phyloP scores from a whole-genome alignment of 2,113 vertebrate species.

The human region DNA sequence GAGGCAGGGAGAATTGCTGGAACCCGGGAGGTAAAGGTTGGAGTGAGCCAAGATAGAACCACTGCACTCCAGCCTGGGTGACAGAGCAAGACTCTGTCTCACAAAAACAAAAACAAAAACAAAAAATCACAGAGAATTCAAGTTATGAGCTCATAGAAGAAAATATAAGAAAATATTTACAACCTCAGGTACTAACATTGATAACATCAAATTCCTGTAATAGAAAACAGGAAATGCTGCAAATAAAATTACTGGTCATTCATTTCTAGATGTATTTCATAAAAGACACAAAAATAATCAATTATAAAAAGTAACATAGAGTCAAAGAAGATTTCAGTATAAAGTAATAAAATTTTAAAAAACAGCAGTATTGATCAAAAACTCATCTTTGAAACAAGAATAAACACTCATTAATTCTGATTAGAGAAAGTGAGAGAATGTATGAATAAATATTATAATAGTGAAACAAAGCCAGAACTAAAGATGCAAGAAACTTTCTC shows the following conservation, averaged over 20 bases:
- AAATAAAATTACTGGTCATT: neutral
- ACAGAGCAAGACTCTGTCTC: too few species aligned
- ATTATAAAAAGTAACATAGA: neutral
- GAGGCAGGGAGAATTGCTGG: too few species aligned
- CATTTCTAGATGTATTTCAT: neutral
- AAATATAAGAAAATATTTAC: neutral
- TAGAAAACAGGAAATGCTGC: neutral
- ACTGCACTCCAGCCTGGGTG: too few species aligned
- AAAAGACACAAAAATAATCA: neutral
- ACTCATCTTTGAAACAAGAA: neutral
- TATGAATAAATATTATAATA: neutral
- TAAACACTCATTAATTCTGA: neutral
- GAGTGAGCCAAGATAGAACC: too few species aligned
- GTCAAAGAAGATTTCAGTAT: neutral
- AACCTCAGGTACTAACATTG: neutral
- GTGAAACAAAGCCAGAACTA: neutral
- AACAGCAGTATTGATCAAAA: neutral
- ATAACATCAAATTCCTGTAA: neutral
- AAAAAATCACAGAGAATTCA: neutral
- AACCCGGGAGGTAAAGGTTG: too few species aligned
- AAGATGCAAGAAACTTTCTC: neutral
- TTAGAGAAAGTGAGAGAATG: neutral
- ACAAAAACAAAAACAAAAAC: too few species aligned
- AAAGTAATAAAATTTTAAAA: neutral
- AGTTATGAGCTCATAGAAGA: neutral